A percentile compares a stretch with the other conserved stretches of the same genome.
Evolutionary conservation across 64 coral and sea anemone species (phyloP).

Genomic region (Porites australiensis): DNA sequence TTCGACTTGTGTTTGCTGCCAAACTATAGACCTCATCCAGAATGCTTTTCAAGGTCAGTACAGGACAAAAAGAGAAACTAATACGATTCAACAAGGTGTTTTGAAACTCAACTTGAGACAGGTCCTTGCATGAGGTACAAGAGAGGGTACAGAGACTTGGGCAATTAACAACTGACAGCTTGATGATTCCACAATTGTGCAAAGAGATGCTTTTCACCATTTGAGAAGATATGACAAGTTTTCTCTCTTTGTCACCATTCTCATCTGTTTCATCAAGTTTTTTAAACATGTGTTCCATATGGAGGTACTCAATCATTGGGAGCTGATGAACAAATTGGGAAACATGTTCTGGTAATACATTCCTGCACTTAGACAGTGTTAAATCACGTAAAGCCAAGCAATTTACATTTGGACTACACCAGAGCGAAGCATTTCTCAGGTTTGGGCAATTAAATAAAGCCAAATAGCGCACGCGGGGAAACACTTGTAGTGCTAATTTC

Average conservation of each 20-base stretch:
- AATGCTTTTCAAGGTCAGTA: slow-evolving; percentile 23
- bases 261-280: not conserved
- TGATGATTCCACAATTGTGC: slow-evolving; percentile 41
- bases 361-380: slow-evolving; percentile 50
- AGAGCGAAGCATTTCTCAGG: slow-evolving; percentile 31
- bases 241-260: not conserved
- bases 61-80: slow-evolving; percentile 41
- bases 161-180: slow-evolving; percentile 39
- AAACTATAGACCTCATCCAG: slow-evolving; percentile 51
- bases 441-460: slow-evolving; percentile 33
- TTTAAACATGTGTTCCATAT: slow-evolving; percentile 59
- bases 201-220: slow-evolving; percentile 57
- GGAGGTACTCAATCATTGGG: slow-evolving; percentile 47
- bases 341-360: slow-evolving; percentile 15
- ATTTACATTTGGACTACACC: slow-evolving; percentile 29
- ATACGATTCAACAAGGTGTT: slow-evolving; percentile 40
- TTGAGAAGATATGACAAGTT: slow-evolving; percentile 23
- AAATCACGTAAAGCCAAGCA: slow-evolving; percentile 59
- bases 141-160: slow-evolving; percentile 45
- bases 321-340: slow-evolving; percentile 39
- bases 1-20: slow-evolving; percentile 38
- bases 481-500: slow-evolving; percentile 61
- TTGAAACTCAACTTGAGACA: slow-evolving; percentile 34
- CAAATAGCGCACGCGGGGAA: slow-evolving; percentile 55
- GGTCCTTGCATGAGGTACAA: slow-evolving; percentile 34